These are phyloP conservation scores for Lysiphlebus fabarum DNA, from an alignment of 1,140 invertebrate genomes.

Conservation along the genomic window DNA sequence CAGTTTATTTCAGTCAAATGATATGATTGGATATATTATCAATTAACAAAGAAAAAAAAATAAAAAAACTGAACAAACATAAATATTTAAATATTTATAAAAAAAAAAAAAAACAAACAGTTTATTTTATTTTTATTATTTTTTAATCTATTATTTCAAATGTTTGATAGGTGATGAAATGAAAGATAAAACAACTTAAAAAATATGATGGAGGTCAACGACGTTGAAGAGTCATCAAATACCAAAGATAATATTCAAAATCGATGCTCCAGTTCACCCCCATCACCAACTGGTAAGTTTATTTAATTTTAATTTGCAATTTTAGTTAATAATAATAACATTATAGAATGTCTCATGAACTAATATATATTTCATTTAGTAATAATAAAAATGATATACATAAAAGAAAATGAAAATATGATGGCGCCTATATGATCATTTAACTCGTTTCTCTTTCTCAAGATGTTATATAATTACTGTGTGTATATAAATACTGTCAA, in stretches of 20 bases:
- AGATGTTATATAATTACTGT: neutral
- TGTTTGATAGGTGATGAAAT: neutral
- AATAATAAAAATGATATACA: neutral
- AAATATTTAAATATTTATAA: too few species aligned
- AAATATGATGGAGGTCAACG: constrained; percentile 9
- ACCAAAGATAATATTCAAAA: constrained; percentile 11
- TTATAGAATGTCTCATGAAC: constrained; percentile 5
- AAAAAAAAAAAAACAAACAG: too few species aligned
- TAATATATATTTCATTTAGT: neutral
- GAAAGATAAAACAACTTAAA: neutral
- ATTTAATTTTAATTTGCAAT: too few species aligned
- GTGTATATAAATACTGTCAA: too few species aligned
- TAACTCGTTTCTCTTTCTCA: neutral
- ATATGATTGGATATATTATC: too few species aligned
- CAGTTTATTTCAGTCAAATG: too few species aligned
- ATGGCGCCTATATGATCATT: neutral
- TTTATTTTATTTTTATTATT: neutral
- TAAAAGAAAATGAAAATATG: constrained; percentile 1
- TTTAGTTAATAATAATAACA: too few species aligned
- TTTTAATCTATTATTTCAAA: neutral
- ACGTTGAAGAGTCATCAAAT: constrained; percentile 16
- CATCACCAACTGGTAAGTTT: constrained; percentile 12
- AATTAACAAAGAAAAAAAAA: too few species aligned
- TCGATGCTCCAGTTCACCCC: constrained; percentile 9
- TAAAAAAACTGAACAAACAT: too few species aligned